Evolutionary conservation across 2,888 invertebrate genomes (phyloP), one percentile per base, ranked within the genome.

Genomic region (Lycaena phlaeas): DNA sequence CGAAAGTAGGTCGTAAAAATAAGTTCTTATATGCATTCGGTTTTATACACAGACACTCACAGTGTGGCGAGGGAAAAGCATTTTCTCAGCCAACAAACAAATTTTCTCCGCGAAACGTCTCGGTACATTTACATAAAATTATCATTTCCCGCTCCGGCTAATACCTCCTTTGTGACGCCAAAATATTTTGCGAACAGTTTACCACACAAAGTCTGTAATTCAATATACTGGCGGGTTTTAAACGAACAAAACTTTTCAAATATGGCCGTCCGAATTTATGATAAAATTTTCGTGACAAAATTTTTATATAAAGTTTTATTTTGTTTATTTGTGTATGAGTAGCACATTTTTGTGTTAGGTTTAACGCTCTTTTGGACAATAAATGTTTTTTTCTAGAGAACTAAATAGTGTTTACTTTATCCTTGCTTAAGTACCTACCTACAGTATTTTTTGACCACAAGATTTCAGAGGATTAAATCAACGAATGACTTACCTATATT

Each of bases 161-260:
- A 79, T 76, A 72, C 78, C 74, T 72, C 68, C 67, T 79, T 79
- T 79, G 81, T 81, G 69, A 66, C 66, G 71, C 63, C 73, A 75
- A 82, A 82, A 84, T 84, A 82, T 84, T 84, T 84, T 79, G 68
- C 65, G 79, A 67, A 77, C 81, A 75, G 81, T 84, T 82, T 82
- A 74, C 67, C 69, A 77, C 70, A 79, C 81, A 81, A 74, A 77
- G 74, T 68, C 71, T 68, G 61, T 82, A 81, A 82, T 75, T 81
- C 62, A 73, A 82, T 79, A 73, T 59, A 58, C 59, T 53, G 56
- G 48, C 55, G 50, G 54, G 49, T 54, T 56, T 55, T 56, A 55
- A 56, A 51, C 51, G 45, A 47, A 49, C 50, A 50, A 54, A 59
- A 58, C 57, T 62, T 61, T 57, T 51, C 55, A 46, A 46, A 34